Base-by-base conservation (phyloP, 2,888 invertebrate genomes). In the Callyntrura sp. region DNA sequence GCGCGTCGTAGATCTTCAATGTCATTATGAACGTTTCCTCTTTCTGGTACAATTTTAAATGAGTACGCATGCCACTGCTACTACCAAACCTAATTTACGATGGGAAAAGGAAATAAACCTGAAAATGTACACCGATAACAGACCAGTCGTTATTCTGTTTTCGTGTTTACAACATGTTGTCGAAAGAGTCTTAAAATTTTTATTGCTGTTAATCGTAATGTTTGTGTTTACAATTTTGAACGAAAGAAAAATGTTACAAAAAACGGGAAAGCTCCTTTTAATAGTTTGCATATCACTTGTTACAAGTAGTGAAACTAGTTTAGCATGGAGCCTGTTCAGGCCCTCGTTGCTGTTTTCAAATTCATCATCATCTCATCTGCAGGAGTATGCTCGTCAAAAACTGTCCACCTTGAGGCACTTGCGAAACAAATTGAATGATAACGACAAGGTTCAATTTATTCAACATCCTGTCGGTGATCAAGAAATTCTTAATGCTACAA, bases 331-430 rank as follows among this genome's bases (percentile, higher is more conserved):
- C 48, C 8, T 89, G 6, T 85, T 89, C 25, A 25, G 51, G 9
- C 62, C 82, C 5, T 81, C 70, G 12, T 81, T 57, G 12, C 35
- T 35, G 4, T 23, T 57, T 45, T 60, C 8, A 12, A 51, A 25
- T n/a, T 62, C 55, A 0, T 23, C 83, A 2, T 28, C 76, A 0
- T 35, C 79, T 0, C 78, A 55, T 25, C 25, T 91, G 11, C 89
- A 85, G 55, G 85, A 90, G n/a, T 90, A 89, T 25, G 91, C 92
- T 43, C 43, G 90, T 12, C 82, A 85, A 68, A 92, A 91, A 55
- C 73, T 92, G 14, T 90, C 91, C 14, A 85, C 91, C n/a, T 78
- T 92, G 28, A 85, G 91, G 35, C 48, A 65, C 48, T 45, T 92
- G 23, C 70, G 92, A 83, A 57, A 90, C 43, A 87, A 88, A 55